phyloP scores from a whole-genome alignment of 2,113 vertebrate genomes.

The Takifugu flavidus region DNA sequence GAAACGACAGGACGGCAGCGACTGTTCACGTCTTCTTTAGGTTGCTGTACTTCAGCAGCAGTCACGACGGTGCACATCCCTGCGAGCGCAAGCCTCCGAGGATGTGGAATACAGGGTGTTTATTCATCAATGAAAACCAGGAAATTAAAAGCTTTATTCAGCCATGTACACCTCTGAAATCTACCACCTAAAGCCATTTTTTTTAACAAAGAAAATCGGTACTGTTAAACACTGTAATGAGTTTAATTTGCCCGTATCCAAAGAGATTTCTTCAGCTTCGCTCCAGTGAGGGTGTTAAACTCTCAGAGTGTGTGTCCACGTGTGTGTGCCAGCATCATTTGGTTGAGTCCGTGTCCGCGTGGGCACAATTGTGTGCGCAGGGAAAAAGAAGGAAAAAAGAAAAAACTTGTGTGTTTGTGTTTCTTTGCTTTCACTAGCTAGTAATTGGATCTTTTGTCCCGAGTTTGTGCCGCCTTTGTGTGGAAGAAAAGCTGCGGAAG shows the following conservation, averaged over 20 bases:
- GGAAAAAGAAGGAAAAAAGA: neutral
- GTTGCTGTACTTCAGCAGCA: too few species aligned
- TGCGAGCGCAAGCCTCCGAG: too few species aligned
- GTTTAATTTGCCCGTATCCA: constrained; percentile 14
- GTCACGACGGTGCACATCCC: too few species aligned
- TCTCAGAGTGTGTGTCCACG: constrained; percentile 19
- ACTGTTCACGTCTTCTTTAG: constrained; percentile 2
- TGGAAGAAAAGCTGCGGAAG: constrained; percentile 62
- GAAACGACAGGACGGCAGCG: constrained; percentile 33
- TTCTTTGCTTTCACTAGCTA: constrained; percentile 56
- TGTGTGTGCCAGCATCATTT: constrained; percentile 38
- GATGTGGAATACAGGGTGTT: too few species aligned
- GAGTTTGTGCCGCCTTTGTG: constrained; percentile 60
- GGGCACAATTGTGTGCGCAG: constrained; percentile 31
- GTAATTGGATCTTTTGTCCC: constrained; percentile 74
- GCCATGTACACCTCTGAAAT: too few species aligned
- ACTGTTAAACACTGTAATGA: constrained; percentile 27
- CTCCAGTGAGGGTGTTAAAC: constrained; percentile 47
- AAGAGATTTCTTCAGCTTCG: constrained; percentile 17
- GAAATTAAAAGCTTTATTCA: too few species aligned
- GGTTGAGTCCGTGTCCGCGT: constrained; percentile 42
- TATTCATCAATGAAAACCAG: too few species aligned
- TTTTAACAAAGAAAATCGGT: constrained; percentile 1
- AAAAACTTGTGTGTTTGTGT: constrained; percentile 33
- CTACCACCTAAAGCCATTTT: constrained; percentile 3